Base-by-base conservation (phyloP, 2,113 vertebrate genomes). In the Cheilinus undulatus region DNA sequence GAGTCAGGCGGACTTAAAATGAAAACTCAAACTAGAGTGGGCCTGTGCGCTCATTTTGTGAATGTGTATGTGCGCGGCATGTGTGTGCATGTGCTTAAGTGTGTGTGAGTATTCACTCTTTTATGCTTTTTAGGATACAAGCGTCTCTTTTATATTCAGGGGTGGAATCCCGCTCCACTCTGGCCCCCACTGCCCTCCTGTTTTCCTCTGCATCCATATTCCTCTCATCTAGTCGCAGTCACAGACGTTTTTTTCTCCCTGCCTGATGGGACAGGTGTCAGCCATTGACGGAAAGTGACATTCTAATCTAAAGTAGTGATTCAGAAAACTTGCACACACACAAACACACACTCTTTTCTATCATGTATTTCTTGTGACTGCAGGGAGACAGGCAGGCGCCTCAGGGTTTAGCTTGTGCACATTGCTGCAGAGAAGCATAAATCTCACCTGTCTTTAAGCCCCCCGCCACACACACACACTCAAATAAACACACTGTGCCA, bases 271-370 rank as follows among this genome's bases (percentile, higher is more conserved):
- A 91, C 80, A 91, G 78, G 75, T 91, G 80, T 90, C 91, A 88
- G 63, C 51, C 79, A 67, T 60, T 81, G 85, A 84, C 71, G 14
- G 80, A 88, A 85, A 91, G 85, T 92, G 89, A 88, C 89, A 92
- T 89, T 92, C 86, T 90, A 91, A 92, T 93, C 86, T 91, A 80
- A 81, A 86, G 82, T 58, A 84, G 83, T 64, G 77, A 90, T 78
- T 75, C 38, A 73, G 22, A 84, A 80, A 82, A 77, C 69, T 62
- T 50, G 4, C 58, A 48, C 68, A 71, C 13, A 69, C 40, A 65
- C 64, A 59, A 34, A 65, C 51, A 57, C 53, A 5, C 59, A 58
- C 69, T 59, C 50, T 51, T 60, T 54, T 42, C 53, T 36, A 50
- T 69, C 66, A 61, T 40, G 54, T 76, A 69, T 17, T 76, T 63